phyloP scores from a whole-genome alignment of 2,797 vertebrate genomes.

The Tympanoctomys barrerae region DNA sequence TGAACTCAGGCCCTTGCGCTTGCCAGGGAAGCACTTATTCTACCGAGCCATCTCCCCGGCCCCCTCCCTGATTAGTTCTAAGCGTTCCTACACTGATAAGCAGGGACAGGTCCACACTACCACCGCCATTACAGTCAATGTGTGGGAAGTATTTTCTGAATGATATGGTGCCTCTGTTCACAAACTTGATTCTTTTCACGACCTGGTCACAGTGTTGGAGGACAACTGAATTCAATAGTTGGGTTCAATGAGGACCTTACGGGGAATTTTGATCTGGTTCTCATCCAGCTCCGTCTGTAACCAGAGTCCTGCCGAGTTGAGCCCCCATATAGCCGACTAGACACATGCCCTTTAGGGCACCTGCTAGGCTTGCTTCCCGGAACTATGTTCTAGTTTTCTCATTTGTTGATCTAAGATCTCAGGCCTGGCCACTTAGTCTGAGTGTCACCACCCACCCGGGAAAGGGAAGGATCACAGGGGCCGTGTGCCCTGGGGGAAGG shows the following conservation, averaged over 20 bases:
- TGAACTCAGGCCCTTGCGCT: no score
- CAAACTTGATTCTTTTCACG: not conserved
- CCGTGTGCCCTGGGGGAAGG: not conserved
- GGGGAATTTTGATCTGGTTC: not conserved
- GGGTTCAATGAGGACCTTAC: not conserved
- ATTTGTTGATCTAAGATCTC: not conserved
- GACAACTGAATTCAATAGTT: not conserved
- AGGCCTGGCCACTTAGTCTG: not conserved
- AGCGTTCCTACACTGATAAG: not conserved
- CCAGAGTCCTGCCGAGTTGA: not conserved
- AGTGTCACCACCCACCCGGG: not conserved
- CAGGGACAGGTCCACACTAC: not conserved
- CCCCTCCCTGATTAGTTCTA: not conserved
- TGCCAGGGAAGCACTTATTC: no score
- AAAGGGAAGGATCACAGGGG: not conserved
- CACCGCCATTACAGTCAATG: fast-evolving
- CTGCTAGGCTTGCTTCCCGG: not conserved
- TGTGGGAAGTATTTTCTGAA: not conserved
- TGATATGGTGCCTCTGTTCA: not conserved
- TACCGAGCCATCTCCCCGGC: no score
- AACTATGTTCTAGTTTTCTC: not conserved
- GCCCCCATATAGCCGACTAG: not conserved
- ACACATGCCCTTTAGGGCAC: not conserved
- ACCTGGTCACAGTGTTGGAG: not conserved
- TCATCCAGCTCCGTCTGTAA: not conserved